These are phyloP conservation scores for Piprites chloris DNA, from an alignment of 2,113 vertebrate species.

Conservation along the genomic window DNA sequence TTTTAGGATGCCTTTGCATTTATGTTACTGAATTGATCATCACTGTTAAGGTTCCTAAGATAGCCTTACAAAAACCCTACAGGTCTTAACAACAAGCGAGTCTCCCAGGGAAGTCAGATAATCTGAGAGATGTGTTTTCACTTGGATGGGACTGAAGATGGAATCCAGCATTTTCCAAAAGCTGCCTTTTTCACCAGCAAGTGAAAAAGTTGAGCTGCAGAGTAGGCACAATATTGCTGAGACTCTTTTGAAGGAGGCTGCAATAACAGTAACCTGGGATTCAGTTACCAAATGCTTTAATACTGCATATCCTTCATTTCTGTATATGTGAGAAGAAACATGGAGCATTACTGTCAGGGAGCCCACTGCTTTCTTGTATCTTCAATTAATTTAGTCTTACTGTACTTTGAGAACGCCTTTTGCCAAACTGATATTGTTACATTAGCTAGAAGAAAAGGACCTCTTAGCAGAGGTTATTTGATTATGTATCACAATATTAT, in stretches of 20 bases:
- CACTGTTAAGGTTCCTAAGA: background rate
- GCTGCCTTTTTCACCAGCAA: background rate
- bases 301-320: background rate
- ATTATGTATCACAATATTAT: background rate
- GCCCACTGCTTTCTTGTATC: background rate
- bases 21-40: background rate
- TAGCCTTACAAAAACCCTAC: background rate
- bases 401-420: background rate
- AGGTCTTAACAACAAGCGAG: background rate
- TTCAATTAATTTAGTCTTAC: background rate
- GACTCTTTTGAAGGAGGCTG: background rate
- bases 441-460: background rate
- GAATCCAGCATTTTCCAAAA: background rate
- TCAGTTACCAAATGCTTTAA: background rate
- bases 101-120: background rate
- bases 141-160: background rate
- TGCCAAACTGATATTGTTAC: background rate
- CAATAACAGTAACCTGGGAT: background rate
- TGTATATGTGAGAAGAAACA: background rate
- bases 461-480: background rate
- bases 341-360: background rate
- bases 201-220: background rate
- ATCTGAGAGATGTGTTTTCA: background rate
- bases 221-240: background rate
- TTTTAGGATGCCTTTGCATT: background rate